These are phyloP conservation scores for Dendrolimus punctatus DNA, from an alignment of 1,140 invertebrate species.

Conservation along the genomic window DNA sequence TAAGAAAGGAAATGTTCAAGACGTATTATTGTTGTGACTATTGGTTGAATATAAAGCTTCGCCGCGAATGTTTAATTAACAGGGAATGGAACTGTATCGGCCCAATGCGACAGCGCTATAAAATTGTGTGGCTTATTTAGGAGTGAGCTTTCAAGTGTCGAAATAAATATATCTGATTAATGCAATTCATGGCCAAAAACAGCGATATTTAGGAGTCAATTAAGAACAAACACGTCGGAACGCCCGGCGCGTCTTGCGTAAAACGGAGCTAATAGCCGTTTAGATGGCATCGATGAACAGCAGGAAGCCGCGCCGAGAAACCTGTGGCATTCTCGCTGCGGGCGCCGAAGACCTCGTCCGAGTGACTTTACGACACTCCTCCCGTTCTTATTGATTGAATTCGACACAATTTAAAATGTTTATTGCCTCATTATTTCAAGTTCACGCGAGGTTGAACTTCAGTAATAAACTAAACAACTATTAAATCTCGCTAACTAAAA, in stretches of 20 bases:
- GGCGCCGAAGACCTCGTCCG: constrained; percentile 20
- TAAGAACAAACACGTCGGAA: constrained; percentile 51
- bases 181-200: constrained; percentile 50
- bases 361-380: constrained; percentile 38
- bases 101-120: constrained; percentile 26
- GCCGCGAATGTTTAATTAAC: constrained; percentile 51
- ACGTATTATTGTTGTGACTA: constrained; percentile 63
- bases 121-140: constrained; percentile 27
- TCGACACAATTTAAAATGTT: constrained; percentile 42
- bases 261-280: constrained; percentile 54
- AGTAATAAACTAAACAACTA: background rate
- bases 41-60: constrained; percentile 53
- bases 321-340: constrained; percentile 30
- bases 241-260: constrained; percentile 44
- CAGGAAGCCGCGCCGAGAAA: constrained; percentile 43
- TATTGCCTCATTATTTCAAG: constrained; percentile 19
- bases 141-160: constrained; percentile 27
- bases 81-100: constrained; percentile 38
- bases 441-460: background rate
- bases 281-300: constrained; percentile 49
- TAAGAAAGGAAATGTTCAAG: constrained; percentile 50
- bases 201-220: constrained; percentile 64
- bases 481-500: no score
- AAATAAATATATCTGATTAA: constrained; percentile 60
- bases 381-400: constrained; percentile 43